These are phyloP conservation scores for Ylistrum balloti DNA, from an alignment of 1,140 invertebrate species.

Conservation along the genomic window DNA sequence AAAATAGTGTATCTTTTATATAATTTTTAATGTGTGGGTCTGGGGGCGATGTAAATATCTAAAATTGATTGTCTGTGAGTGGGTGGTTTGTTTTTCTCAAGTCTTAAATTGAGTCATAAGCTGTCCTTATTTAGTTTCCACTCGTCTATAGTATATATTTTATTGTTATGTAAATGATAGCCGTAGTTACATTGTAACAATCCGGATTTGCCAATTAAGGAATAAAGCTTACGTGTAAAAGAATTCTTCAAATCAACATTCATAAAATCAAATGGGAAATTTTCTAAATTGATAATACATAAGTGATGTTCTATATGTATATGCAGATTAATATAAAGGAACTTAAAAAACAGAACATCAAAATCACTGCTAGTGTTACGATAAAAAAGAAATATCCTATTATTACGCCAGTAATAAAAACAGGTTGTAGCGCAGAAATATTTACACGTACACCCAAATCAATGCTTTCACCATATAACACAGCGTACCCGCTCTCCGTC, in stretches of 20 bases:
- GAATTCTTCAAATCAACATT: neutral
- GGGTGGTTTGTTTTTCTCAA: too few species aligned
- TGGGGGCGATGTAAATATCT: too few species aligned
- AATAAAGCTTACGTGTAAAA: neutral
- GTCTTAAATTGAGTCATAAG: too few species aligned
- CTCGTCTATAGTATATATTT: too few species aligned
- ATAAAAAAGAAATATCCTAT: neutral
- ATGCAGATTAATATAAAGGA: neutral
- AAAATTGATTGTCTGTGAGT: too few species aligned
- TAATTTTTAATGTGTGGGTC: too few species aligned
- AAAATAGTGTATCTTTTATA: too few species aligned
- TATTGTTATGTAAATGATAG: too few species aligned
- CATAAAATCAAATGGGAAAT: neutral
- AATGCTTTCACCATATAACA: neutral
- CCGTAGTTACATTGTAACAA: too few species aligned
- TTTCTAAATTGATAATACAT: neutral
- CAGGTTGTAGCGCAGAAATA: neutral
- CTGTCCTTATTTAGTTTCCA: too few species aligned
- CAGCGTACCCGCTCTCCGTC: neutral
- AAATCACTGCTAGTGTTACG: neutral
- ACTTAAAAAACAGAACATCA: neutral
- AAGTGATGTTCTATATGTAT: neutral
- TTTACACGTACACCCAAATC: conserved; percentile 5
- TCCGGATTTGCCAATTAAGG: too few species aligned
- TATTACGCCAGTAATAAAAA: neutral